A percentile compares a stretch with the other conserved stretches of the same genome.
These are phyloP conservation scores for Drosophila affinis DNA, from an alignment of 2,888 invertebrate species.

Conservation along the genomic window DNA sequence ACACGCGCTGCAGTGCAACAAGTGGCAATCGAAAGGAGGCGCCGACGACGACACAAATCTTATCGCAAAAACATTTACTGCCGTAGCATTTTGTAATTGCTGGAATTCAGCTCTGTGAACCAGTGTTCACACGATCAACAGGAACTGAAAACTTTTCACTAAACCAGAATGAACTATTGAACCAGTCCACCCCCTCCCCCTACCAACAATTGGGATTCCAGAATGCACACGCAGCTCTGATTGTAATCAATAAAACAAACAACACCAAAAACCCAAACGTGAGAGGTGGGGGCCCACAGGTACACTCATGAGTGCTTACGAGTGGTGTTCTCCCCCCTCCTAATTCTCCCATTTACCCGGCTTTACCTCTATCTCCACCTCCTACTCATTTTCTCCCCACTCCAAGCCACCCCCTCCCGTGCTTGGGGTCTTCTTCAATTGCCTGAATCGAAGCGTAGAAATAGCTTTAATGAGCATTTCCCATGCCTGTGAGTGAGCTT, in stretches of 20 bases:
- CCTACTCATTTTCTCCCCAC: not conserved
- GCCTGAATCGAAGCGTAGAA: slow-evolving; percentile 75
- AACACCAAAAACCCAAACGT: slow-evolving; percentile 11
- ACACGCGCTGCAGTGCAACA: slow-evolving; percentile 52
- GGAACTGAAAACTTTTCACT: not conserved
- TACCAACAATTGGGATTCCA: not conserved
- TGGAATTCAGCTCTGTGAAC: slow-evolving; percentile 16
- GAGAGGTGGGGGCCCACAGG: slow-evolving; percentile 4
- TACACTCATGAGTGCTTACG: not conserved
- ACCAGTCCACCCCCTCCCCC: not conserved
- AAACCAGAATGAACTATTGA: not conserved
- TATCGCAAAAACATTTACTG: slow-evolving; percentile 46
- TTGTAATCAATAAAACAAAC: slow-evolving; percentile 12
- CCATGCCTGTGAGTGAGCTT: slow-evolving; percentile 44
- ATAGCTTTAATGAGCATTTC: slow-evolving; percentile 68
- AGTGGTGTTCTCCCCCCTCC: not conserved
- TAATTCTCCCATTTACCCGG: slow-evolving; percentile 2
- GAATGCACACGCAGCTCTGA: not conserved
- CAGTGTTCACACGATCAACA: slow-evolving; percentile 34
- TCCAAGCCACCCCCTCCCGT: no score
- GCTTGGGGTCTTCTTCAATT: slow-evolving; percentile 51
- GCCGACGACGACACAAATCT: slow-evolving; percentile 51
- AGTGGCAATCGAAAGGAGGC: slow-evolving; percentile 45
- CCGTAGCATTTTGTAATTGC: slow-evolving; percentile 17
- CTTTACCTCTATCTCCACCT: not conserved